phyloP scores from a whole-genome alignment of 2,797 vertebrate species.

The Podarcis siculus region DNA sequence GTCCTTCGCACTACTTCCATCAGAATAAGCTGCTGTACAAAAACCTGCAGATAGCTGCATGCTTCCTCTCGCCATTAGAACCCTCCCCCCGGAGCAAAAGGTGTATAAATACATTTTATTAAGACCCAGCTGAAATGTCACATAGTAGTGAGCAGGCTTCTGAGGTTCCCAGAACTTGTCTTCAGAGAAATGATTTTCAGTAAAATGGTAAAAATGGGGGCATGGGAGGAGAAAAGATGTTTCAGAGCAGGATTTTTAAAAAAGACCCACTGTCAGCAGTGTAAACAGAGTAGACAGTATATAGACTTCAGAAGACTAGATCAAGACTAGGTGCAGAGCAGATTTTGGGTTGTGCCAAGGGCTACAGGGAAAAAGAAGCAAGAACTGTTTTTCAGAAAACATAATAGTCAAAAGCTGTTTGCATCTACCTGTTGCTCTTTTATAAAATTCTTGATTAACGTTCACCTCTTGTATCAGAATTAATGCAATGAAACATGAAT shows the following conservation, averaged over 20 bases:
- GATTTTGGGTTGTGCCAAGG: background rate
- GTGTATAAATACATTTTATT: background rate
- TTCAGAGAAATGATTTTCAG: background rate
- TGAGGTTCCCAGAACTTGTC: background rate
- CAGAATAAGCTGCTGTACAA: background rate
- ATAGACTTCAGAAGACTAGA: background rate
- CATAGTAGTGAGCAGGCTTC: background rate
- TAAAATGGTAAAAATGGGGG: background rate
- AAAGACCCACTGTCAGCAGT: background rate
- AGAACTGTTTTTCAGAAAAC: background rate
- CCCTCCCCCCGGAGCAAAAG: background rate
- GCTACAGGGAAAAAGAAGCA: background rate
- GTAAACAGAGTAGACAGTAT: background rate
- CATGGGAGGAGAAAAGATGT: background rate
- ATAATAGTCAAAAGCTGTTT: background rate
- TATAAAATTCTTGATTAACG: no score
- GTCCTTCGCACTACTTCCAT: background rate
- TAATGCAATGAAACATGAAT: no score
- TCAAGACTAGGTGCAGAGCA: background rate
- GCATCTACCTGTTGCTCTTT: background rate
- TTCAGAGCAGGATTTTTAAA: background rate
- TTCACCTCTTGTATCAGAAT: no score
- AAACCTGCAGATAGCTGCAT: background rate
- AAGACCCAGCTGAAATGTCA: background rate
- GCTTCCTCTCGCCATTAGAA: background rate